Evolutionary conservation across 2,888 invertebrate genomes (phyloP), one percentile per base, ranked within the genome.

Genomic region (Diachrysia chrysitis): DNA sequence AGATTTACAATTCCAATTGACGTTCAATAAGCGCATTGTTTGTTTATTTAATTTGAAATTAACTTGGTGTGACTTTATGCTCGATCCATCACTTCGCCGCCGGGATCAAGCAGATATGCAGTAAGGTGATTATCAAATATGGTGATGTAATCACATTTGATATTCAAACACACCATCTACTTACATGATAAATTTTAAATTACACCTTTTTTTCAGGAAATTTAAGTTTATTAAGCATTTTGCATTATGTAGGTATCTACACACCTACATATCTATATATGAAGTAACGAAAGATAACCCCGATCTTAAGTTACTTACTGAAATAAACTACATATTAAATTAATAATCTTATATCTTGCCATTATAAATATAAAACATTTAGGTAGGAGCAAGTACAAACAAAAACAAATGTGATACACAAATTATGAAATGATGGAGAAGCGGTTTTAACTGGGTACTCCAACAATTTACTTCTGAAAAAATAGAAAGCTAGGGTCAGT

Each of bases 401-500:
- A 10, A 32, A 10, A 32, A 32, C 9, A 32, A 32, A 32, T 1
- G 7, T n/a, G 42, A 16, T n/a, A 42, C n/a, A n/a, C n/a, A 56
- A 6, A 58, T 48, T 19, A 29, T 21, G 56, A 46, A 1, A 7
- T 37, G 29, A 19, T 7, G 23, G n/a, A 17, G 17, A 48, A 54
- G 5, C 23, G 21, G 16, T 25, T 55, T 37, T 35, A 66, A 55
- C 54, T 61, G n/a, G n/a, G n/a, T 68, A 61, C 53, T 12, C 58
- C 70, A 66, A 69, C 25, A 68, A 46, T 60, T 71, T 61, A 55
- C 32, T 55, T 56, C 56, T 61, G 74, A 79, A 75, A 79, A 73
- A 83, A 82, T 82, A 87, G 89, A 89, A 89, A 89, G 87, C 78
- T 83, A 82, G 74, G 78, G 81, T 82, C 80, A 81, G 75, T 81